These are phyloP conservation scores for Metellina segmentata DNA, from an alignment of 2,888 invertebrate genomes.

Conservation along the genomic window DNA sequence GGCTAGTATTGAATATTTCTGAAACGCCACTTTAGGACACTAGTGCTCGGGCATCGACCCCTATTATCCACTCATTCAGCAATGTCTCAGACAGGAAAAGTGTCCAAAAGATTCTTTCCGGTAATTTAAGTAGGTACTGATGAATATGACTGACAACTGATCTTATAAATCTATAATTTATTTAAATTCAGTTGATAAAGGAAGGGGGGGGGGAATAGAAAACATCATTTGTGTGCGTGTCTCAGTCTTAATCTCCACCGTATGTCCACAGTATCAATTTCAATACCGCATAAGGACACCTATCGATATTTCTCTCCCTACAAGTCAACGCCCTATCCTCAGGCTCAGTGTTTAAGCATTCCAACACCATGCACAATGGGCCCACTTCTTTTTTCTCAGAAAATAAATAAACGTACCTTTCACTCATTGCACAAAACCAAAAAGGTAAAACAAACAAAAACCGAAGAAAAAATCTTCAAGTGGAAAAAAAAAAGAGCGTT, in stretches of 20 bases:
- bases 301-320: neutral
- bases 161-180: no score
- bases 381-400: neutral
- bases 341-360: neutral
- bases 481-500: conserved; percentile 12
- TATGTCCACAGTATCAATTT: neutral
- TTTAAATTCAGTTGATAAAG: no score
- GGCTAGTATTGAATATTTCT: no score
- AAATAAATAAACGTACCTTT: neutral
- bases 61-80: no score
- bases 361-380: neutral
- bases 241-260: neutral
- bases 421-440: conserved; percentile 18
- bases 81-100: no score
- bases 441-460: neutral
- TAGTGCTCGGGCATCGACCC: no score
- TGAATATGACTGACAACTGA: no score
- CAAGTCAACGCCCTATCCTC: conserved; percentile 29
- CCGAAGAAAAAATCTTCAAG: neutral
- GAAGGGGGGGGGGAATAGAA: no score
- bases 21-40: no score
- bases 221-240: no score
- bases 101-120: no score
- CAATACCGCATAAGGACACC: conserved; percentile 16
- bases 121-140: no score